Percentiles rank a stretch among this genome's conserved stretches.
Conservation (phyloP, 2,797 vertebrate species). For the Tarsius wallacei region DNA sequence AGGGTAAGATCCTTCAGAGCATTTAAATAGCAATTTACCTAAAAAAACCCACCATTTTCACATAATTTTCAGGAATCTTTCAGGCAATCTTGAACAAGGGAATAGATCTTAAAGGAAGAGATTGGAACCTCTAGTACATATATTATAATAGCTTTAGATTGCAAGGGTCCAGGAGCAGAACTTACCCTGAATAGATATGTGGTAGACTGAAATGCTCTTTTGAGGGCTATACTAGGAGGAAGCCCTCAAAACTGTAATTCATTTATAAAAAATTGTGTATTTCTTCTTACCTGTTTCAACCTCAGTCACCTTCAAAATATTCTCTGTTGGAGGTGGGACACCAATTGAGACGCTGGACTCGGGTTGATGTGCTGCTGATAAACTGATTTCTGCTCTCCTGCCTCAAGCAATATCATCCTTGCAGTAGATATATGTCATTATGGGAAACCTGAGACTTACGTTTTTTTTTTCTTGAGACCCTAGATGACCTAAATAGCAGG, state of each 20-base stretch:
- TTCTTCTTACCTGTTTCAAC: too few species aligned
- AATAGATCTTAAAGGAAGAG: neutral
- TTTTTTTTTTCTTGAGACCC: neutral
- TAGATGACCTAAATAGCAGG: neutral
- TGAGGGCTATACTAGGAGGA: neutral
- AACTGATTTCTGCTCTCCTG: neutral
- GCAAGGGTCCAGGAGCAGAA: neutral
- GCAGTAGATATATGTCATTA: neutral
- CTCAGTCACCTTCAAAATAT: too few species aligned
- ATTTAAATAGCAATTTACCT: constrained; percentile 52
- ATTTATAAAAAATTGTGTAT: too few species aligned
- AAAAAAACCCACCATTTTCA: neutral
- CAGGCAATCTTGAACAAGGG: neutral
- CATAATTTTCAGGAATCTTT: neutral
- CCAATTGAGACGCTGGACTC: neutral
- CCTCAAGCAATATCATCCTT: neutral
- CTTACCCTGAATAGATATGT: neutral
- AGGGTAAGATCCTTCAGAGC: neutral
- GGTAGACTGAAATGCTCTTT: neutral
- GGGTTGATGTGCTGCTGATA: neutral
- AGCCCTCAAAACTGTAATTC: too few species aligned
- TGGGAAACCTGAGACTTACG: neutral
- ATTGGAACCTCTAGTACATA: neutral
- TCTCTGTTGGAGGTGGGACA: too few species aligned
- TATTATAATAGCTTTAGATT: neutral